Base-by-base conservation (phyloP, 2,797 vertebrate genomes). In the Microctenopoma lineatum region DNA sequence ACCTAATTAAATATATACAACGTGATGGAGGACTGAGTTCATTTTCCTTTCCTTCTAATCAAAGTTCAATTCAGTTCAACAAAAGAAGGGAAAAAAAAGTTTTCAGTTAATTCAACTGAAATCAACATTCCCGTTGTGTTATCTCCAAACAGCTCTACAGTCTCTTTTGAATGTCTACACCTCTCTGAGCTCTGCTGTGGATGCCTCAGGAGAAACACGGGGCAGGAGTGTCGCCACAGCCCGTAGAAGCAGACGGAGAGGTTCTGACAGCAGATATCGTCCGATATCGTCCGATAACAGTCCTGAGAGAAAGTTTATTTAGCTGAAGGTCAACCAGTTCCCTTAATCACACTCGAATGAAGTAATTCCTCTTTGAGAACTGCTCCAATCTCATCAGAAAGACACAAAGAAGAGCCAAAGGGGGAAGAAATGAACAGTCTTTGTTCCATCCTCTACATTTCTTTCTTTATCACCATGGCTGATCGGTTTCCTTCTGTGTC, bases 1-100 rank as follows among this genome's bases (percentile, higher is more conserved):
- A 82, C 62, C 68, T 75, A 77, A 58, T 84, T 90, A 75, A 83
- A 67, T 92, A 90, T 92, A 26, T 93, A 94, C 90, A 94, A 59
- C 78, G 56, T 68, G 58, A 60, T 38, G 67, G 29, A 13, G 53
- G 44, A 29, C 4, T n/a, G 50, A 62, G 29, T 59, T 46, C 7
- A 34, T 46, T 53, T 45, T 58, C 32, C 44, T 60, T 42, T 74
- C 27, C 25, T 53, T 72, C 5, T 25, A 44, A 38, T 55, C 45
- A 53, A 61, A 84, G 18, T 61, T 51, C 12, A 59, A 50, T 75
- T 70, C 16, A 68, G 32, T 65, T 75, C 6, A 32, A 66, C 27
- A 5, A 3, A 27, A 44, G 58, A 39, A 45, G 21, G 45, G 47
- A 25, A 2, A 5, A 36, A 61, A 50, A 0, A 10, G 53, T 51